Evolutionary conservation across 1,140 invertebrate species (phyloP).

Genomic region (Aphelenchoides avenae): DNA sequence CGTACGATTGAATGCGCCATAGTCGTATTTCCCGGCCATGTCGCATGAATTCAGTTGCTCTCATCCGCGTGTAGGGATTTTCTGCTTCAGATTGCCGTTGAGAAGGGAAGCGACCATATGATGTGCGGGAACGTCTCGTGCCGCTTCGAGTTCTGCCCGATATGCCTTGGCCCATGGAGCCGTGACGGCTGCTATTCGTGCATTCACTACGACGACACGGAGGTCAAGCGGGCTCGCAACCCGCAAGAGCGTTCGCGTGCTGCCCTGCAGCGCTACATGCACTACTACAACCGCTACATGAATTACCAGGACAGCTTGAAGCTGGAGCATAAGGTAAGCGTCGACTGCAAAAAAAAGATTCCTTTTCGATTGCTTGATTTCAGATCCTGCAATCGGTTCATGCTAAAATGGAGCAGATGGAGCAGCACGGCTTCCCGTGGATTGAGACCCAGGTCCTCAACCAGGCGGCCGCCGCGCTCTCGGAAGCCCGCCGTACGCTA

Average conservation of each 20-base stretch:
- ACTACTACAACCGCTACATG: constrained; percentile 98
- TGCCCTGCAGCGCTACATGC: constrained; percentile 84
- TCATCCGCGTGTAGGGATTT: too few species aligned
- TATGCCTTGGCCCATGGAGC: constrained; percentile 95
- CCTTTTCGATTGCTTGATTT: too few species aligned
- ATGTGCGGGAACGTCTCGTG: constrained; percentile 97
- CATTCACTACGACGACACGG: constrained; percentile 93
- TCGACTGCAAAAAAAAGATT: too few species aligned
- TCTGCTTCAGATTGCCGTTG: too few species aligned
- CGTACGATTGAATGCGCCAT: too few species aligned
- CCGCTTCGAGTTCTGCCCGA: constrained; percentile 98
- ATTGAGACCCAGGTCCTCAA: constrained; percentile 96
- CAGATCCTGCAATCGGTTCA: too few species aligned
- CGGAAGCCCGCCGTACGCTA: constrained; percentile 86
- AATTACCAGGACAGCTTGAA: constrained; percentile 98
- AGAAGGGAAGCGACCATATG: constrained; percentile 98
- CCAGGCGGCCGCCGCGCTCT: constrained; percentile 93
- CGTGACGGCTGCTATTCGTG: constrained; percentile 94
- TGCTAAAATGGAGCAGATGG: constrained; percentile 67
- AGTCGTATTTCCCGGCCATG: background rate
- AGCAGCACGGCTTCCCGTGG: constrained; percentile 91
- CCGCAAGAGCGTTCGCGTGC: constrained; percentile 84
- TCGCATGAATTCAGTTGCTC: too few species aligned
- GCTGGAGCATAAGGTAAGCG: constrained; percentile 86
- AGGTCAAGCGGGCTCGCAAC: constrained; percentile 87